These are phyloP conservation scores for Cygnus olor DNA, from an alignment of 2,797 vertebrate species.

Conservation along the genomic window DNA sequence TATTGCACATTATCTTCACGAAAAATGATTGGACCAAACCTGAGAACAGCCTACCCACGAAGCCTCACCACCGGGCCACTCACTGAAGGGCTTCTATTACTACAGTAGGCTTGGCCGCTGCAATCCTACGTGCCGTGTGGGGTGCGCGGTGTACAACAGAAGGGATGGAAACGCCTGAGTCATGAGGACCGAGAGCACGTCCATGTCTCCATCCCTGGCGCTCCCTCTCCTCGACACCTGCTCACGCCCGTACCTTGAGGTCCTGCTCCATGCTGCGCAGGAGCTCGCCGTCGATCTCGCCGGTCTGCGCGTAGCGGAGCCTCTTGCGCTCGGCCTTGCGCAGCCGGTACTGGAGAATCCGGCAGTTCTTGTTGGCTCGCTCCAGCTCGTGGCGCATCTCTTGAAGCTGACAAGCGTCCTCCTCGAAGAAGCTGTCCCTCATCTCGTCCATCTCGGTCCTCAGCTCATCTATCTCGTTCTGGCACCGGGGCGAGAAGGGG, in stretches of 20 bases:
- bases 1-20: not conserved
- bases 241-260: slow-evolving; percentile 84
- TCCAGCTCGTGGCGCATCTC: slow-evolving; percentile 98
- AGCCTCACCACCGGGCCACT: not conserved
- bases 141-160: not conserved
- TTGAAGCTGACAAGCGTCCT: slow-evolving; percentile 97
- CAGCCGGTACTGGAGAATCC: slow-evolving; percentile 97
- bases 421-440: slow-evolving; percentile 97
- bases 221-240: not conserved
- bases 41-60: not conserved
- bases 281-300: slow-evolving; percentile 94
- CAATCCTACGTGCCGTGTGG: not conserved
- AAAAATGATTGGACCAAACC: not conserved
- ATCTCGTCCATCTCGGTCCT: slow-evolving; percentile 99
- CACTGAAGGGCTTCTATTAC: not conserved
- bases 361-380: slow-evolving; percentile 98
- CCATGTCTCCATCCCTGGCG: fast-evolving
- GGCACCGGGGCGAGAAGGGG: not conserved
- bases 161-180: not conserved
- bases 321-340: slow-evolving; percentile 96
- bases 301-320: slow-evolving; percentile 90
- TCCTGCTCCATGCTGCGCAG: slow-evolving; percentile 97
- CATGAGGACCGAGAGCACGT: not conserved
- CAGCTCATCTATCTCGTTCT: slow-evolving; percentile 97
- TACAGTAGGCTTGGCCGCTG: not conserved